Base-by-base conservation (phyloP, 1,140 invertebrate genomes). In the Drosophila trapezifrons region DNA sequence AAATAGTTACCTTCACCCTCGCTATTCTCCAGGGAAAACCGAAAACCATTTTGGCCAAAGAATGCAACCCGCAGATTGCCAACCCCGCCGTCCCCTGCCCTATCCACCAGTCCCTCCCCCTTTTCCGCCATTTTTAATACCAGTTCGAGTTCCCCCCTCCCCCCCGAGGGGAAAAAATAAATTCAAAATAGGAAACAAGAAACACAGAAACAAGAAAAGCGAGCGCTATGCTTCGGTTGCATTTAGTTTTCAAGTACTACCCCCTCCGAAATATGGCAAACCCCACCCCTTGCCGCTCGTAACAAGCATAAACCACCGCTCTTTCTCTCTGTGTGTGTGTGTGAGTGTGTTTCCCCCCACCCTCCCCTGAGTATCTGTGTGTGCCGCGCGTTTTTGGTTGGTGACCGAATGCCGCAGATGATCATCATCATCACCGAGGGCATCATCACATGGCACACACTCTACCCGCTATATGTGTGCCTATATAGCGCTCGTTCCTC, bases 381-480 rank as follows among this genome's bases (percentile, higher is more conserved):
- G 72, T 84, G 80, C 78, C 78, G 80, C 80, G 81, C 77, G 80
- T 84, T 84, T 84, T 84, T 84, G 80, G 80, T 84, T 84, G 80
- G 80, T 77, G 80, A 84, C 72, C 76, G 70, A 76, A 59, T 74
- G 79, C 79, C 79, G 76, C 79, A 82, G 79, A 78, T 82, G 79
- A 81, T 81, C 45, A 82, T 82, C 60, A 79, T 49, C 63, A 78
- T 42, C 64, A 70, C 35, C 37, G 49, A 32, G 29, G 29, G 29
- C 47, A 43, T 59, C 52, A 76, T 25, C 52, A 64, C 63, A 32
- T 32, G 9, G 29, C 29, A 32, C 29, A 32, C 29, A 32, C 29
- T 32, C 29, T 8, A 32, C n/a, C 67, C 52, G 38, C 38, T 20
- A 66, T 40, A 32, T 32, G 17, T 35, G 45, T 9, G 29, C 29